A percentile compares a stretch with the other conserved stretches of the same genome.
Evolutionary conservation across 2,113 vertebrate species (phyloP).

Genomic region (Caretta caretta): DNA sequence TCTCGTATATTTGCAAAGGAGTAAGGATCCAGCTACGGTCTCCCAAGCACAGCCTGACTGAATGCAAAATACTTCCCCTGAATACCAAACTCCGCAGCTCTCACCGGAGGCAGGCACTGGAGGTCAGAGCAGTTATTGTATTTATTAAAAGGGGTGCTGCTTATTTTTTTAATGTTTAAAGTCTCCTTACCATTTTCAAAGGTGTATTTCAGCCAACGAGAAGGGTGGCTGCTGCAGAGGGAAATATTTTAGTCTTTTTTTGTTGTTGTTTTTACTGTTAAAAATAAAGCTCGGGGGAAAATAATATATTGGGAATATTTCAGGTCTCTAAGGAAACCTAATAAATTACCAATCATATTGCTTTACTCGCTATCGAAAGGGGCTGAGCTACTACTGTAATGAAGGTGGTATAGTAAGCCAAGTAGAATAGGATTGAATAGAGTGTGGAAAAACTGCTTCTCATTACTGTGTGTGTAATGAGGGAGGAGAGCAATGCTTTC

Average conservation of each 20-base stretch:
- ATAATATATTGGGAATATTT: not conserved
- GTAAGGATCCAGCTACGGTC: rapidly evolving
- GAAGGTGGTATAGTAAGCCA: not conserved
- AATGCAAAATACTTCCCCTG: not conserved
- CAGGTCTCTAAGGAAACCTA: not conserved
- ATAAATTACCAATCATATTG: not conserved
- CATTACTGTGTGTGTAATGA: not conserved
- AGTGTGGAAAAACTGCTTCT: not conserved
- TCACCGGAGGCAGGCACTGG: not conserved
- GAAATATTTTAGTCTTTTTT: not conserved
- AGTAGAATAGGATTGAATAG: not conserved
- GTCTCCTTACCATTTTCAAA: not conserved
- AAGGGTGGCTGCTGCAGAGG: not conserved
- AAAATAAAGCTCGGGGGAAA: not conserved
- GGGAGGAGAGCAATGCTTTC: not conserved
- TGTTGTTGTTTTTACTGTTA: not conserved
- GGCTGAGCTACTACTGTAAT: not conserved
- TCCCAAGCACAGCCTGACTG: not conserved
- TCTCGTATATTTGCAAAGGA: not conserved
- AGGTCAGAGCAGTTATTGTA: not conserved
- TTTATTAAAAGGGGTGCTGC: not conserved
- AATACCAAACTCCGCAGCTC: not conserved
- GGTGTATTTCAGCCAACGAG: not conserved
- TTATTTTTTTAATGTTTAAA: not conserved
- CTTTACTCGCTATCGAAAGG: not conserved